Base-by-base conservation (phyloP, 2,888 invertebrate species). In the Creontiades dilutus region DNA sequence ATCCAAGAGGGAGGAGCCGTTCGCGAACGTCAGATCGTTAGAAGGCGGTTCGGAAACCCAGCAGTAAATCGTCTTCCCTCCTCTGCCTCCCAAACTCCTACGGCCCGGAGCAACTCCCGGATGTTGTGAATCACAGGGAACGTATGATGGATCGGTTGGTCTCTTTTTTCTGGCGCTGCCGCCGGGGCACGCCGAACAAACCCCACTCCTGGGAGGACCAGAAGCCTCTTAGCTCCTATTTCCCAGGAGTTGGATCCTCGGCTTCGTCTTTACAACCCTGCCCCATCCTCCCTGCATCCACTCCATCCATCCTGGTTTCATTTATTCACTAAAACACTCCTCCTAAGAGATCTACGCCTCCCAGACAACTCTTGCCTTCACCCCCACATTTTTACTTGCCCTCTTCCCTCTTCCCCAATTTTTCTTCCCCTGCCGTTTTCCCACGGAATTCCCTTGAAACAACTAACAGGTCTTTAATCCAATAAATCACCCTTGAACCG, bases 391-490 rank as follows among this genome's bases (percentile, higher is more conserved):
- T 82, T 82, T 19, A 82, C 81, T 37, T 37, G 2, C 19, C 48
- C 81, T 47, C 14, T 75, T 86, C 46, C 47, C 85, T 4, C 37
- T 85, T 37, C 75, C 46, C 19, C 23, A 37, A 16, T 86, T 28
- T 68, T 61, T 47, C 47, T 28, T 68, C 48, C 46, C 14, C 75
- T 57, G 28, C 82, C n/a, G 82, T 82, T 48, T 48, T 48, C 16
- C 57, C n/a, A 14, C n/a, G 61, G 27, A 75, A 86, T 86, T 86
- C 86, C 86, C 86, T 75, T 12, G 86, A 86, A 86, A 86, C 86
- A 86, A 86, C 86, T 61, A 75, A 75, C 75, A 75, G 86, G 75
- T 86, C 86, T 86, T 75, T 86, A 86, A 86, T 86, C 75, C 86
- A 76, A 86, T 86, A 86, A 61, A 75, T 86, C 86, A 68, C 37